Evolutionary conservation across 1,140 invertebrate species (phyloP).

Genomic region (Pygmarrhopalites habei): DNA sequence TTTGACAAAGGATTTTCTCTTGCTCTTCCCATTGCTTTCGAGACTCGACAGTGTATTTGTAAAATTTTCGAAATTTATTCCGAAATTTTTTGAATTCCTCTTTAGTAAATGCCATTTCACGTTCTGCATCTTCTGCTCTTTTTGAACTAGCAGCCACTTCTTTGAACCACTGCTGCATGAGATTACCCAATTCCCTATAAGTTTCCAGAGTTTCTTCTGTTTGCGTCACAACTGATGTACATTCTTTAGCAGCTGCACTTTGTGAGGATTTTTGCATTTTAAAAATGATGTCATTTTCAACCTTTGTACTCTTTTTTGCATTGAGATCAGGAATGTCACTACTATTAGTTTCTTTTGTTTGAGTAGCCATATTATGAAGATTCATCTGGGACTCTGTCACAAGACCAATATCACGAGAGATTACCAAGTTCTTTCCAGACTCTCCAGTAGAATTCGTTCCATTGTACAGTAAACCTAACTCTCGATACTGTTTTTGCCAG

Average conservation of each 20-base stretch:
- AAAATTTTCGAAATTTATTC: constrained; percentile 17
- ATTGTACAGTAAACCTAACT: constrained; percentile 13
- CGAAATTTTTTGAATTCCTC: constrained; percentile 20
- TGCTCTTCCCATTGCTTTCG: constrained; percentile 21
- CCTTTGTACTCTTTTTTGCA: too few species aligned
- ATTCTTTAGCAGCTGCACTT: constrained; percentile 18
- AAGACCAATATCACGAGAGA: too few species aligned
- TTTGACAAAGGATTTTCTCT: constrained; percentile 11
- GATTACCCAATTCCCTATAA: constrained; percentile 17
- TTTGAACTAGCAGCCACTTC: constrained; percentile 19
- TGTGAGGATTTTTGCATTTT: too few species aligned
- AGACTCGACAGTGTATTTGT: constrained; percentile 16
- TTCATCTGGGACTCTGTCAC: too few species aligned
- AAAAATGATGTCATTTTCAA: too few species aligned
- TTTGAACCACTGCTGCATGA: constrained; percentile 25
- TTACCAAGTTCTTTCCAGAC: too few species aligned
- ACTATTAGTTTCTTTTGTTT: too few species aligned
- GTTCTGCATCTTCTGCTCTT: constrained; percentile 18
- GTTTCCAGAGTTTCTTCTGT: constrained; percentile 35
- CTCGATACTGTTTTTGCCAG: constrained; percentile 19
- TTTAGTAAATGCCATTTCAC: constrained; percentile 1
- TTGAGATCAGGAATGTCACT: too few species aligned
- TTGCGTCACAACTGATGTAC: constrained; percentile 21
- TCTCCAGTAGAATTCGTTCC: too few species aligned
- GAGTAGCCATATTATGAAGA: too few species aligned